Conservation (phyloP, 2,113 vertebrate genomes). For the Mus pahari region DNA sequence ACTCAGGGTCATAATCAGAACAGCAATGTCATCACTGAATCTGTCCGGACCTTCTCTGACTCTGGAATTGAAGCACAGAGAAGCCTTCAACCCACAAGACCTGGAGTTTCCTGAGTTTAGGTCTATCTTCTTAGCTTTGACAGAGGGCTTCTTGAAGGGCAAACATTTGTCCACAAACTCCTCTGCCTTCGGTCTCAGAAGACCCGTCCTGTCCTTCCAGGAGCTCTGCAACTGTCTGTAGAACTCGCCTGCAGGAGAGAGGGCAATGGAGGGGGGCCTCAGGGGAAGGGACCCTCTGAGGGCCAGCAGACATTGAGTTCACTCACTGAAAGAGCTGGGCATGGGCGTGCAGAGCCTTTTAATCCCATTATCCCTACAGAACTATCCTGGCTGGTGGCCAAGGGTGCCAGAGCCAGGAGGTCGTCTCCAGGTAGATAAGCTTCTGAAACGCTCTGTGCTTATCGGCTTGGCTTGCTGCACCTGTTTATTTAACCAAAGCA, state of each 20-base stretch:
- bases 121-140: background rate
- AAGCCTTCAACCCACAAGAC: background rate
- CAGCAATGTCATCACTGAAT: background rate
- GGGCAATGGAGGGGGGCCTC: no score
- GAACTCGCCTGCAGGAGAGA: background rate
- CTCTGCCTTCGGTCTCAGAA: background rate
- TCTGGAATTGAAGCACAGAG: background rate
- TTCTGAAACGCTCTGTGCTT: background rate
- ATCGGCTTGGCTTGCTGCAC: background rate
- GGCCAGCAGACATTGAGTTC: background rate
- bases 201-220: rapidly evolving
- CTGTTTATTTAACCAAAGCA: conserved; percentile 49
- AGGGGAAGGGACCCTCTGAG: background rate
- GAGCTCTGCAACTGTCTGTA: background rate
- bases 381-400: background rate
- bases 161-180: background rate
- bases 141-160: background rate
- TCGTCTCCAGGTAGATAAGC: background rate
- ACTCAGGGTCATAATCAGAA: background rate
- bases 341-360: background rate
- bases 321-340: background rate
- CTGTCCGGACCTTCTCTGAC: background rate
- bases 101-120: background rate
- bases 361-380: background rate
- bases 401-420: background rate